Evolutionary conservation across 2,113 vertebrate genomes (phyloP), one percentile per base, ranked within the genome.

Genomic region (Ornithorhynchus anatinus): DNA sequence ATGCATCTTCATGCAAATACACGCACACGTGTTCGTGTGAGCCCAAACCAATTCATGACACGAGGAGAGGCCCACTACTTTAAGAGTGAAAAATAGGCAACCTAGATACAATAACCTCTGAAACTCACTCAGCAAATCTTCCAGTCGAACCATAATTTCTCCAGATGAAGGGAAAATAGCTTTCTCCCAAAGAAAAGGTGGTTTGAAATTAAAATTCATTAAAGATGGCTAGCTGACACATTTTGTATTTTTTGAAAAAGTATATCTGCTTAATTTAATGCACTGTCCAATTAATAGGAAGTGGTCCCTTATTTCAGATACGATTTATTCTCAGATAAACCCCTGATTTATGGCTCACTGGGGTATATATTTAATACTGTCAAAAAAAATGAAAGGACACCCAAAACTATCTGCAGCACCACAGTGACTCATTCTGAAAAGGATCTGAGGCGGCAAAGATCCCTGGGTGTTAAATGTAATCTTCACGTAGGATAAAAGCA

Each of bases 401-500:
- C 88, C 90, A 81, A 92, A 93, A 93, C 89, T 91, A 90, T 93
- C 90, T 86, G 74, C 88, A 88, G 84, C 77, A 81, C 75, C 86
- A 86, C 86, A 91, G 89, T 80, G 81, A 78, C 87, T 91, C 82
- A 3, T 76, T 82, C 84, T 91, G 91, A 90, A 91, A 93, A 86
- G 88, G 89, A 91, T 92, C 91, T 91, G 79, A 93, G 85, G 84
- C 80, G 69, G 84, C 79, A 63, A 75, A 88, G 88, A 77, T 86
- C 90, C 87, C 88, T 88, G 88, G 92, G 91, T 92, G 82, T 84
- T 86, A 86, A 93, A 92, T 92, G 84, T 87, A 92, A 91, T 93
- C 89, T 92, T 90, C 88, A 68, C 81, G 80, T 85, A 74, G 92
- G 87, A 91, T 91, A 89, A 92, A 93, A 91, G 89, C 52, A 0